A percentile compares a stretch with the other conserved stretches of the same genome.
These are phyloP conservation scores for Scaptomyza montana DNA, from an alignment of 1,140 invertebrate species.

Conservation along the genomic window DNA sequence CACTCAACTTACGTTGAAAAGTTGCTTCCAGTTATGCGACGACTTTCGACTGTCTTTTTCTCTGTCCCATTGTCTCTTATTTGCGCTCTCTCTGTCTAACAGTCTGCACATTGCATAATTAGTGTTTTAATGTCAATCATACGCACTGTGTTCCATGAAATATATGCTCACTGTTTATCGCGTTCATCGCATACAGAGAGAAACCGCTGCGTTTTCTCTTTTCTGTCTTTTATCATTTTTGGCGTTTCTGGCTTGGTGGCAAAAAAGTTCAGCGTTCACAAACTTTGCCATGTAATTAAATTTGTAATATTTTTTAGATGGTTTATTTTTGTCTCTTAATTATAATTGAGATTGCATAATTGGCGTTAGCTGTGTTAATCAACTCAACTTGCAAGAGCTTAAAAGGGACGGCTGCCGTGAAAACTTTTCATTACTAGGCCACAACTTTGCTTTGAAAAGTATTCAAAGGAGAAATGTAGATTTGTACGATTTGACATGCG, in stretches of 20 bases:
- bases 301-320: constrained; percentile 47
- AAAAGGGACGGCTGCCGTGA: background rate
- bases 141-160: constrained; percentile 75
- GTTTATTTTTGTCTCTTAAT: constrained; percentile 1
- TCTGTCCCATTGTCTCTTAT: constrained; percentile 9
- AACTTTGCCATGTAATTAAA: constrained; percentile 66
- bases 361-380: constrained; percentile 35
- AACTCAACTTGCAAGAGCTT: background rate
- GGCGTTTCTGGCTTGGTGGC: background rate
- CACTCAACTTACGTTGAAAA: constrained; percentile 40
- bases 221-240: constrained; percentile 1
- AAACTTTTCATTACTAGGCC: constrained; percentile 13
- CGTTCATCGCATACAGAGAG: constrained; percentile 24
- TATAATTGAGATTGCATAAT: constrained; percentile 37
- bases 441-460: constrained; percentile 1
- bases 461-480: background rate
- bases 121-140: constrained; percentile 80
- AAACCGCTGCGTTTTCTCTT: constrained; percentile 12
- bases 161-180: constrained; percentile 67
- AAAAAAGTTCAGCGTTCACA: constrained; percentile 19
- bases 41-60: constrained; percentile 29
- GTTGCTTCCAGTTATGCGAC: constrained; percentile 32
- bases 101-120: constrained; percentile 69
- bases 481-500: background rate
- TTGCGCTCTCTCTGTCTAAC: background rate